A percentile compares a stretch with the other conserved stretches of the same genome.
Evolutionary conservation across 2,888 invertebrate species (phyloP).

Genomic region (Hypena proboscidalis): DNA sequence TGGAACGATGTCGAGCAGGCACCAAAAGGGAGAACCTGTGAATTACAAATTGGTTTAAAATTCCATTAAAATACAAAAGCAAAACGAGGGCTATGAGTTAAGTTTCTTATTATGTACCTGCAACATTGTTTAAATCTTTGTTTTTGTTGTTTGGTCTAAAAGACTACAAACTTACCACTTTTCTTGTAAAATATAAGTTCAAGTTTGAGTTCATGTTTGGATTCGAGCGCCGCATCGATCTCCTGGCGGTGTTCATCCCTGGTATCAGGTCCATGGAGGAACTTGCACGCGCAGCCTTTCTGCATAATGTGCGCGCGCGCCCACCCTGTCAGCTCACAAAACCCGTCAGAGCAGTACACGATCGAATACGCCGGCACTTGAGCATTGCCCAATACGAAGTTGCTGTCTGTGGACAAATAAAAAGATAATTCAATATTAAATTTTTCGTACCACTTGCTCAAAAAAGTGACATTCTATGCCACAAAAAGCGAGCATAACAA

Average conservation of each 20-base stretch:
- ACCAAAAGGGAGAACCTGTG: constrained; percentile 96
- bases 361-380: constrained; percentile 96
- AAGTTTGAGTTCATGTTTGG: constrained; percentile 96
- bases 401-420: constrained; percentile 91
- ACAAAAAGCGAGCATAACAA: no score
- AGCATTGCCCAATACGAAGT: constrained; percentile 98
- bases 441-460: no score
- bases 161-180: constrained; percentile 90
- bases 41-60: constrained; percentile 52
- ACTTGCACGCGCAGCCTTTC: constrained; percentile 97
- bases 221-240: constrained; percentile 95
- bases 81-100: constrained; percentile 24
- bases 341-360: constrained; percentile 98
- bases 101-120: constrained; percentile 36
- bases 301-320: constrained; percentile 98
- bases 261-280: constrained; percentile 96
- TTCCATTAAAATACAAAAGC: constrained; percentile 42
- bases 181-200: constrained; percentile 98
- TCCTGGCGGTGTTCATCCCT: constrained; percentile 94
- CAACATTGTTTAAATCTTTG: constrained; percentile 14
- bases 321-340: constrained; percentile 97
- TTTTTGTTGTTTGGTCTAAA: constrained; percentile 2
- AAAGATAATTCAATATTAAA: no score
- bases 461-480: no score
- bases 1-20: constrained; percentile 98